Conservation (phyloP, 2,797 vertebrate species). For the Tadarida brasiliensis region DNA sequence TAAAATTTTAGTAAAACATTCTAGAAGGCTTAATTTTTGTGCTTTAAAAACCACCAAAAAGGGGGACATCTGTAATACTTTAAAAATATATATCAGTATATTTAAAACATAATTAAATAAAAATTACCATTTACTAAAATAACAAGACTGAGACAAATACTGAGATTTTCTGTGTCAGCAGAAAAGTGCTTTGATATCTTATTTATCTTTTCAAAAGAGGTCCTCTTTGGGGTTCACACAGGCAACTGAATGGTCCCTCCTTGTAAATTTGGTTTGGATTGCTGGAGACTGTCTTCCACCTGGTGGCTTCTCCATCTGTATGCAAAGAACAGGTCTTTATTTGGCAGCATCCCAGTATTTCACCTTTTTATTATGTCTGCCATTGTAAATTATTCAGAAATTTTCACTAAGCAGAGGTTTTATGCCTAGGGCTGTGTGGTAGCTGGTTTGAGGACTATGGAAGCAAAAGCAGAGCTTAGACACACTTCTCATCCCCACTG, state of each 20-base stretch:
- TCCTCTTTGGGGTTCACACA: background rate
- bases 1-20: conserved; percentile 22
- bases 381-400: background rate
- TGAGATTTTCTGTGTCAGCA: background rate
- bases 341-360: background rate
- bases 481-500: background rate
- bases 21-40: conserved; percentile 7
- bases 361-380: conserved; percentile 1
- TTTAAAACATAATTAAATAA: no score
- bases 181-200: background rate
- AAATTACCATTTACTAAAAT: conserved; percentile 27
- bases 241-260: background rate
- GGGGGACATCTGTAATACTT: no score
- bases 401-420: conserved; percentile 18
- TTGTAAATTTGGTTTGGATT: background rate
- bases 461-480: conserved; percentile 24
- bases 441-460: background rate
- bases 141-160: background rate
- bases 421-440: background rate
- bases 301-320: background rate
- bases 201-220: background rate
- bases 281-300: background rate
- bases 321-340: background rate
- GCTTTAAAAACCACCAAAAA: background rate
- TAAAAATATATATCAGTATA: no score